A percentile compares a stretch with the other conserved stretches of the same genome.
Conservation (phyloP, 1,140 invertebrate genomes). For the Lepidurus apus region DNA sequence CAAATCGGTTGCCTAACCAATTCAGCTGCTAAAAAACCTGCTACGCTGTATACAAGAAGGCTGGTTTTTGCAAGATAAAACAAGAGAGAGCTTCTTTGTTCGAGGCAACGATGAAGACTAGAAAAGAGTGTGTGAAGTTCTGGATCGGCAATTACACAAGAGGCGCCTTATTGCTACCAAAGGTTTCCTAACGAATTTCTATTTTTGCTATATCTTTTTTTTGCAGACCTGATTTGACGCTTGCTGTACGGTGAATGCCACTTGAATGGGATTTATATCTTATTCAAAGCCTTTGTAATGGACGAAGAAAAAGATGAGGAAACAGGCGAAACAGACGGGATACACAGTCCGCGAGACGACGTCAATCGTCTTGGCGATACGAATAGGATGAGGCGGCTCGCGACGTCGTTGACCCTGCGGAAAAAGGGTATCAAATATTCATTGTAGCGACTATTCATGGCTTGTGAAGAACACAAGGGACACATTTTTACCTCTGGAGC, state of each 20-base stretch:
- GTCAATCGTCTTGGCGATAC: constrained; percentile 88
- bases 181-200: neutral
- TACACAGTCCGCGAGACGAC: constrained; percentile 87
- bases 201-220: neutral
- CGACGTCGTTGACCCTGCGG: constrained; percentile 63
- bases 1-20: neutral
- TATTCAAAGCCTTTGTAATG: constrained; percentile 64
- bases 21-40: neutral
- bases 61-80: constrained; percentile 3
- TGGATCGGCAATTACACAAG: neutral
- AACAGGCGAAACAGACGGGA: constrained; percentile 82
- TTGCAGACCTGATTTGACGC: neutral
- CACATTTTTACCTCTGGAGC: constrained; percentile 65
- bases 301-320: constrained; percentile 89
- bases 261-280: neutral
- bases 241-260: neutral
- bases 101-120: neutral
- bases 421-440: constrained; percentile 48
- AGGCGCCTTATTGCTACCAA: neutral
- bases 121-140: neutral
- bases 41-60: constrained; percentile 18
- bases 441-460: constrained; percentile 30
- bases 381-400: constrained; percentile 81
- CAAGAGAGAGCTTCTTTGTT: neutral
- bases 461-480: constrained; percentile 12